A percentile compares a stretch with the other conserved stretches of the same genome.
These are phyloP conservation scores for Drosophila truncata DNA, from an alignment of 1,140 invertebrate genomes.

Conservation along the genomic window DNA sequence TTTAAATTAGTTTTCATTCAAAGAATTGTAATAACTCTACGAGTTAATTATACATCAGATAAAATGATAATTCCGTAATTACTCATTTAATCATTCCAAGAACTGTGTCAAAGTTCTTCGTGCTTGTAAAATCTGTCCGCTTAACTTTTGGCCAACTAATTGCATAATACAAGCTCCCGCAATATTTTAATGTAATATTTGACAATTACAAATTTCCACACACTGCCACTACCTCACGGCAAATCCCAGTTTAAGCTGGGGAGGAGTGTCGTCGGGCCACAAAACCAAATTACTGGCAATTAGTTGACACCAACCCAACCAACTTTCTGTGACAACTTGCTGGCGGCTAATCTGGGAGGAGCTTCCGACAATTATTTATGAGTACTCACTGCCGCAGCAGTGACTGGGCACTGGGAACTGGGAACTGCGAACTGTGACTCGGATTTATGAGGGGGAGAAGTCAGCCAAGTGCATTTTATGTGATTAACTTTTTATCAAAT, in stretches of 20 bases:
- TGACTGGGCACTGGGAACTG: slow-evolving; percentile 7
- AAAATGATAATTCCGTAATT: background rate
- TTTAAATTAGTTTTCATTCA: background rate
- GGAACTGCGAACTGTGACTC: slow-evolving; percentile 18
- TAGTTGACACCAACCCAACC: slow-evolving; percentile 48
- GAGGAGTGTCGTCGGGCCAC: slow-evolving; percentile 24
- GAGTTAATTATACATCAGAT: background rate
- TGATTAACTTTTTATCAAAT: slow-evolving; percentile 59
- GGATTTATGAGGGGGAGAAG: slow-evolving; percentile 41
- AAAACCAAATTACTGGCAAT: slow-evolving; percentile 57
- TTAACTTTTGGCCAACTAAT: slow-evolving; percentile 52
- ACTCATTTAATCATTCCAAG: slow-evolving; percentile 3
- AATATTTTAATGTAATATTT: slow-evolving; percentile 51
- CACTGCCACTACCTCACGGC: slow-evolving; percentile 1
- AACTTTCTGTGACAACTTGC: slow-evolving; percentile 53
- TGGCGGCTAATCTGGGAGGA: slow-evolving; percentile 47
- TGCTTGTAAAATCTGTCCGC: slow-evolving; percentile 5
- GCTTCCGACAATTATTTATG: slow-evolving; percentile 62
- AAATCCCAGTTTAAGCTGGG: slow-evolving; percentile 18
- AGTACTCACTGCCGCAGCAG: slow-evolving; percentile 20
- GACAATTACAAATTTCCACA: slow-evolving; percentile 49
- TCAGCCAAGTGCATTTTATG: slow-evolving; percentile 53
- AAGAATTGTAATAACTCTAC: background rate
- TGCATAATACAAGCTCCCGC: slow-evolving; percentile 9
- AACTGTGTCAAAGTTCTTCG: slow-evolving; percentile 12